Evolutionary conservation across 2,113 vertebrate genomes (phyloP), one percentile per base, ranked within the genome.

Genomic region (Noctilio leporinus): DNA sequence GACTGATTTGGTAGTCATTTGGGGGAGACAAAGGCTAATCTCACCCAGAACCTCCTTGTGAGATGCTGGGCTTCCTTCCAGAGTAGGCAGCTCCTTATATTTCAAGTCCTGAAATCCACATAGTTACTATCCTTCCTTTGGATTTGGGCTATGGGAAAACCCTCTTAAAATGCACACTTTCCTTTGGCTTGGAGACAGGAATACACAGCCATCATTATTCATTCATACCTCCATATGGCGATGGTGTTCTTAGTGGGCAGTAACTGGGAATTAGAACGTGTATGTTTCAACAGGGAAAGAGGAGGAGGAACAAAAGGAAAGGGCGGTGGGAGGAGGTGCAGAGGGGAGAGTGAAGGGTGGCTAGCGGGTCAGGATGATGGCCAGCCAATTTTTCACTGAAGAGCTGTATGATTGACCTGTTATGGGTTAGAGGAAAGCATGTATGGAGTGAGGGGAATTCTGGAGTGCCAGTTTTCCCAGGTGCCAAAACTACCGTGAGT

Each of bases 31-130:
- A 95, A 76, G 47, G 38, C 43, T 45, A 81, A 87, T 95, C 51
- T 72, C 73, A 47, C 15, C 51, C 4, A 20, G 62, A 89, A 26
- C 26, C 57, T 91, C 78, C 78, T 76, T 55, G 43, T 81, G 67
- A 82, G 75, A 67, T 35, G 28, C 69, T 87, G 64, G 78, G 69
- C 93, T 93, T 78, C 57, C 87, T 87, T 90, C 90, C 88, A 95
- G 85, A 77, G 51, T 47, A 76, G 81, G 53, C 80, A 77, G 64
- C 30, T 73, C 81, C 69, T 72, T 95, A 12, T 43, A 92, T 92
- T 89, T 95, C 75, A 93, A 72, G 59, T 28, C 24, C 26, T 53
- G 11, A 9, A 26, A 73, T 35, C 51, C 17, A 53, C 86, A 57
- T 86, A 89, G 80, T 84, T 95, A 76, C 45, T 35, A 72, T 87